Evolutionary conservation across 2,888 invertebrate species (phyloP).

Genomic region (Thumatha senex): DNA sequence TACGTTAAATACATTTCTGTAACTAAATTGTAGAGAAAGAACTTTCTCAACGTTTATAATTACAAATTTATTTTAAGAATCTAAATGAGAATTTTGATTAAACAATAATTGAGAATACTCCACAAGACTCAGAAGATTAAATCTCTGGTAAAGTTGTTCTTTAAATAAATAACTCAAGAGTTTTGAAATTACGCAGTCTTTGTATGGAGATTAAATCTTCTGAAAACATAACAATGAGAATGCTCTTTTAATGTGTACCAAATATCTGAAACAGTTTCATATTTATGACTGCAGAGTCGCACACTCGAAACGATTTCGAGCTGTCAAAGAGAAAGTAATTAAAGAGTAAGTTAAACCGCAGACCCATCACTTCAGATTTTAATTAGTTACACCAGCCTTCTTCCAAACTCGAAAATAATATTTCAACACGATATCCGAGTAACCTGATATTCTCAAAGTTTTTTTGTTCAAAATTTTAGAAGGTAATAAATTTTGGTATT

Average conservation of each 20-base stretch:
- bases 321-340: slow-evolving; percentile 11
- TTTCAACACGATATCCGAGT: neutral
- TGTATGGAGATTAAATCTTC: neutral
- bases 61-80: neutral
- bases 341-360: neutral
- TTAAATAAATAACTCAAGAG: no score
- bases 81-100: neutral
- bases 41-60: neutral
- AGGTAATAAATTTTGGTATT: neutral
- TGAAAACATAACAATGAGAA: neutral
- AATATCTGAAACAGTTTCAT: neutral
- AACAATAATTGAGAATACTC: neutral
- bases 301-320: neutral
- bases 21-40: neutral
- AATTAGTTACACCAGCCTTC: slow-evolving; percentile 18
- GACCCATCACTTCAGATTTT: slow-evolving; percentile 3
- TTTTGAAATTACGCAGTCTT: no score
- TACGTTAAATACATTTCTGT: neutral
- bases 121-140: no score
- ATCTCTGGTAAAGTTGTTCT: no score
- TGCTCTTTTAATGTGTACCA: neutral
- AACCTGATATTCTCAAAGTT: neutral
- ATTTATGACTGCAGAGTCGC: neutral
- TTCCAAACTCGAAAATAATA: neutral
- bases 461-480: neutral